These are phyloP conservation scores for Tetramorium bicarinatum DNA, from an alignment of 2,888 invertebrate genomes.

Conservation along the genomic window DNA sequence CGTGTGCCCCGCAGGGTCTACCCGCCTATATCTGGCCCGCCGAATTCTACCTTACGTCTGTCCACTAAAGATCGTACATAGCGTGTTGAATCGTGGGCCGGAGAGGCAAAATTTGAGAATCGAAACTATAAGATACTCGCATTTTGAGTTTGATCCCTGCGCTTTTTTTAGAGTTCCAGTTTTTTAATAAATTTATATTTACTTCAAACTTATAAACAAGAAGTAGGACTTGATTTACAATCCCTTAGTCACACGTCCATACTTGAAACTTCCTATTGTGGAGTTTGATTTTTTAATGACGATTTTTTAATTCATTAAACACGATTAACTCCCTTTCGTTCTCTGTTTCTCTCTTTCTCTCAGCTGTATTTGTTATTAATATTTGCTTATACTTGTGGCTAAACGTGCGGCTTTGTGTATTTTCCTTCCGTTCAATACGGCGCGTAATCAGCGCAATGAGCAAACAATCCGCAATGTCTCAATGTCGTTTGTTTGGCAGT, in stretches of 20 bases:
- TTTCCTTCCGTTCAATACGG: neutral
- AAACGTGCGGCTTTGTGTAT: slow-evolving; percentile 2
- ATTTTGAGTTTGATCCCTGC: neutral
- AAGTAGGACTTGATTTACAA: too few species aligned
- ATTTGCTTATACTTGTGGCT: neutral
- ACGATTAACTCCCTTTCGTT: neutral
- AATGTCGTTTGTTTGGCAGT: slow-evolving; percentile 46
- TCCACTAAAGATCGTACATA: neutral
- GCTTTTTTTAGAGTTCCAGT: neutral
- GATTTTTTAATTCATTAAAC: too few species aligned
- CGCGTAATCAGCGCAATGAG: slow-evolving; percentile 26
- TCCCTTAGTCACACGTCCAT: too few species aligned
- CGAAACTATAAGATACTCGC: neutral
- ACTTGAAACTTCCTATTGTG: too few species aligned
- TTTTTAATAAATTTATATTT: neutral
- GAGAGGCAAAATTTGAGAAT: neutral
- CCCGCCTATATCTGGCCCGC: slow-evolving; percentile 15
- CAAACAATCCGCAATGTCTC: slow-evolving; percentile 36
- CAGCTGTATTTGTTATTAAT: neutral
- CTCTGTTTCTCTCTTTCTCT: neutral
- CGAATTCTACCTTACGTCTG: neutral
- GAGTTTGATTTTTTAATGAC: neutral
- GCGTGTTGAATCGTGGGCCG: neutral
- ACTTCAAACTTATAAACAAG: too few species aligned
- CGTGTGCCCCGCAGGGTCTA: neutral